These are phyloP conservation scores for Disparrhopalites patrizii DNA, from an alignment of 2,888 invertebrate genomes.

Conservation along the genomic window DNA sequence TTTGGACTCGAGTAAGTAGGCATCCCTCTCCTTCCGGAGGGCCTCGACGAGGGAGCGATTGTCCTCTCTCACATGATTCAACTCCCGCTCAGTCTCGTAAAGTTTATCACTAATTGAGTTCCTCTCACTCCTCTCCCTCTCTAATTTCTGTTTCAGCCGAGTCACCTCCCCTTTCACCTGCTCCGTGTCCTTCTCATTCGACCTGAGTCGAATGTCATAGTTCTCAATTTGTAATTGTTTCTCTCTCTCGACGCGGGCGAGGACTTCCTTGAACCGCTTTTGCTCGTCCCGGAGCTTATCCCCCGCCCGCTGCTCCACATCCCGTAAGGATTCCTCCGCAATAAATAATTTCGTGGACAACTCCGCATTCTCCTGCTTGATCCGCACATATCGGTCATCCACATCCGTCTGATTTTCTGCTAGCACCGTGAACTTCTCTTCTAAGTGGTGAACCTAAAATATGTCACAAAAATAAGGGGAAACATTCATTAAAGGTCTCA, in stretches of 20 bases:
- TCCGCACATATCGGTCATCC: conserved; percentile 81
- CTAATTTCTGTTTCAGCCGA: conserved; percentile 62
- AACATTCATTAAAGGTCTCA: no score
- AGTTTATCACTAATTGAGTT: conserved; percentile 54
- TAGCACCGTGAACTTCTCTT: conserved; percentile 84
- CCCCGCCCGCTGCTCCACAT: conserved; percentile 71
- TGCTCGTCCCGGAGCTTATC: conserved; percentile 77
- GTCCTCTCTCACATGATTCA: conserved; percentile 58
- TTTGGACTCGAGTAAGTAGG: conserved; percentile 31
- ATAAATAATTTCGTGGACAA: conserved; percentile 69
- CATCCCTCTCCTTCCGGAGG: conserved; percentile 52
- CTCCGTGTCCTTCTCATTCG: conserved; percentile 64
- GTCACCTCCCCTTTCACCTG: conserved; percentile 64
- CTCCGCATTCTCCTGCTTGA: conserved; percentile 88
- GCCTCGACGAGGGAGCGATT: conserved; percentile 56
- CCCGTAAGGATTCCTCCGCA: conserved; percentile 84
- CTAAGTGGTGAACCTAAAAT: conserved; percentile 56
- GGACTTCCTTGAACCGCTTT: conserved; percentile 74
- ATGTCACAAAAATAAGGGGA: no score
- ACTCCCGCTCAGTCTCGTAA: conserved; percentile 59
- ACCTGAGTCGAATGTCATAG: conserved; percentile 57
- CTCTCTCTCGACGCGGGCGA: conserved; percentile 78
- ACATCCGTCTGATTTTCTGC: conserved; percentile 82
- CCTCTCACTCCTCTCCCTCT: conserved; percentile 59
- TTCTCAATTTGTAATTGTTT: conserved; percentile 73